Evolutionary conservation across 2,797 vertebrate genomes (phyloP).

Genomic region (Acanthurus lineatus): DNA sequence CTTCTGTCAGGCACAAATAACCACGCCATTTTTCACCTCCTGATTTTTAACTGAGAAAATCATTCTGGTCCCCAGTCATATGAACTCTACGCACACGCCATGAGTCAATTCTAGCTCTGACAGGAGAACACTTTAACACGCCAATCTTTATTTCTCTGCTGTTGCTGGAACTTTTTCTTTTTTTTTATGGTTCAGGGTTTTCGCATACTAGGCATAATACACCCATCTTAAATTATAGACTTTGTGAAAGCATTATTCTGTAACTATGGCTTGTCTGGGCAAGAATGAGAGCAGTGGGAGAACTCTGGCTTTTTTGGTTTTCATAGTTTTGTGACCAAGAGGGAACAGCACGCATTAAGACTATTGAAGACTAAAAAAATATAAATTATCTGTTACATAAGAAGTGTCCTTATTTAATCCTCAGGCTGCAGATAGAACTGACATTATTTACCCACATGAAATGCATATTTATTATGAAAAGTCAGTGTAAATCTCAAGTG

Average conservation of each 20-base stretch:
- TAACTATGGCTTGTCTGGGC: slow-evolving; percentile 7
- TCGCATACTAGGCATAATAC: slow-evolving; percentile 34
- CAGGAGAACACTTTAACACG: slow-evolving; percentile 55
- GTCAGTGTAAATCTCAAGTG: slow-evolving; percentile 16
- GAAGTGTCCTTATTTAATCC: neutral
- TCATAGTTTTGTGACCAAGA: slow-evolving; percentile 23
- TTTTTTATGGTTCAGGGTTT: slow-evolving; percentile 20
- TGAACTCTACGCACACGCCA: slow-evolving; percentile 86
- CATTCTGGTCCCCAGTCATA: slow-evolving; percentile 85
- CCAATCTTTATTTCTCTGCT: slow-evolving; percentile 40
- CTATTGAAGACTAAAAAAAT: slow-evolving; percentile 26
- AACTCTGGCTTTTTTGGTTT: slow-evolving; percentile 26
- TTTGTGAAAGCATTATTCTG: slow-evolving; percentile 11
- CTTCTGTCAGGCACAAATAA: slow-evolving; percentile 92
- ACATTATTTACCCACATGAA: neutral
- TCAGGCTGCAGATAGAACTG: neutral
- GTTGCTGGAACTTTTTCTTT: neutral
- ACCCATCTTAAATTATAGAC: slow-evolving; percentile 6
- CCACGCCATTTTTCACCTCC: slow-evolving; percentile 88
- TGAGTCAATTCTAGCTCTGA: slow-evolving; percentile 84
- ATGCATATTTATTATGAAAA: slow-evolving; percentile 10
- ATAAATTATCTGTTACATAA: neutral
- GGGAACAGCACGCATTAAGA: neutral
- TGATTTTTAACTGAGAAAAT: slow-evolving; percentile 88
- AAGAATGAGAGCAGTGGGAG: slow-evolving; percentile 20